These are phyloP conservation scores for Holcopasites calliopsidis DNA, from an alignment of 1,140 invertebrate species.

Conservation along the genomic window DNA sequence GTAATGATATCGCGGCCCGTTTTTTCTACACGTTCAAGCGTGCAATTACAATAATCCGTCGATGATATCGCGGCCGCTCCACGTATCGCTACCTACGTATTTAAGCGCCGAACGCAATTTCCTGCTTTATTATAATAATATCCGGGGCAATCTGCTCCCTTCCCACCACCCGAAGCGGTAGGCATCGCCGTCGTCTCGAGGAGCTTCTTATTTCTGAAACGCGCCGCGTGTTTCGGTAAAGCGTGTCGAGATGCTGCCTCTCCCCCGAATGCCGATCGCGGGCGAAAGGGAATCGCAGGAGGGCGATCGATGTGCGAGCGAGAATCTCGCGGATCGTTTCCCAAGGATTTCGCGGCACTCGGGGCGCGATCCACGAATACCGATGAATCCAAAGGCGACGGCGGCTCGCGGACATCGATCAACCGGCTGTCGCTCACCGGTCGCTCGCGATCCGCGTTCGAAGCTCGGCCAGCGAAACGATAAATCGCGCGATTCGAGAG, in stretches of 20 bases:
- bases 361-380: too few species aligned
- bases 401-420: too few species aligned
- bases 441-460: constrained; percentile 64
- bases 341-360: too few species aligned
- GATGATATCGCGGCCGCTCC: constrained; percentile 61
- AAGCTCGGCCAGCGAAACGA: constrained; percentile 73
- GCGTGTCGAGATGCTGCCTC: constrained; percentile 22
- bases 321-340: constrained; percentile 50
- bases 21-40: constrained; percentile 43
- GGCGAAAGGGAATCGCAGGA: constrained; percentile 9
- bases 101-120: constrained; percentile 63
- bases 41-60: constrained; percentile 64
- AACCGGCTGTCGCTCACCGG: constrained; percentile 59
- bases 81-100: constrained; percentile 59
- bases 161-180: constrained; percentile 20
- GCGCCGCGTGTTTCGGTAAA: constrained; percentile 47
- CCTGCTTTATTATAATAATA: constrained; percentile 68
- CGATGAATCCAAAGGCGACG: too few species aligned
- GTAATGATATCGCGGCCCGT: constrained; percentile 36
- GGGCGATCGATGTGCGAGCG: constrained; percentile 17
- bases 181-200: constrained; percentile 5
- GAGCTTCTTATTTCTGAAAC: constrained; percentile 58
- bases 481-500: constrained; percentile 68
- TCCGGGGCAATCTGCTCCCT: constrained; percentile 59
- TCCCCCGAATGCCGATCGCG: constrained; percentile 10